Evolutionary conservation across 2,888 invertebrate genomes (phyloP), one percentile per base, ranked within the genome.

Genomic region (Erannis defoliaria): DNA sequence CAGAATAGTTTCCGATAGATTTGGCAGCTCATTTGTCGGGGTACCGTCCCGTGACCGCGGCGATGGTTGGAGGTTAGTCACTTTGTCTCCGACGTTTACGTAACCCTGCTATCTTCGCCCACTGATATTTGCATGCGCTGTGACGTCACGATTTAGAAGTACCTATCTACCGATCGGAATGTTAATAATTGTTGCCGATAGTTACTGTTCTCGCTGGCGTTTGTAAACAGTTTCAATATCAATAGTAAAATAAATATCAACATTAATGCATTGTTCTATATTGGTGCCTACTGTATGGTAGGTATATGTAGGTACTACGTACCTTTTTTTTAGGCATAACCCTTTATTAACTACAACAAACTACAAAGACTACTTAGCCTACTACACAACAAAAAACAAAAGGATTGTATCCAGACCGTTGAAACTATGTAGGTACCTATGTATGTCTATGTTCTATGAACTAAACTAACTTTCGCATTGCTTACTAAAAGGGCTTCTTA

Each of bases 41-140:
- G 43, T 51, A 45, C 49, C 54, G 68, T 82, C 84, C 71, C 80
- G 82, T 85, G 84, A 82, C 78, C 67, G 74, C 66, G 56, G 33
- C 21, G 18, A 37, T 31, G 55, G 58, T 59, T 63, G 67, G 74
- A 76, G 73, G 76, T 79, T 77, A 77, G 64, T 78, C 73, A 77
- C 74, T 64, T 66, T 55, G 49, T 38, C 38, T 29, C 26, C 16
- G 18, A 23, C 29, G 21, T 48, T 84, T 81, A 74, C 70, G 69
- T 77, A 84, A 83, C 43, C n/a, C 43, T 51, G 18, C 21, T 46
- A 59, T 54, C 55, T 45, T 61, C 37, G 31, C 35, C 50, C 35
- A 56, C 56, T 53, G 49, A 42, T 35, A 57, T 57, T 49, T 49
- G 45, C 35, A 18, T 50, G 14, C 31, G 31, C 23, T 54, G 55